phyloP scores from a whole-genome alignment of 2,888 invertebrate genomes.

The Xanthia icteritia region DNA sequence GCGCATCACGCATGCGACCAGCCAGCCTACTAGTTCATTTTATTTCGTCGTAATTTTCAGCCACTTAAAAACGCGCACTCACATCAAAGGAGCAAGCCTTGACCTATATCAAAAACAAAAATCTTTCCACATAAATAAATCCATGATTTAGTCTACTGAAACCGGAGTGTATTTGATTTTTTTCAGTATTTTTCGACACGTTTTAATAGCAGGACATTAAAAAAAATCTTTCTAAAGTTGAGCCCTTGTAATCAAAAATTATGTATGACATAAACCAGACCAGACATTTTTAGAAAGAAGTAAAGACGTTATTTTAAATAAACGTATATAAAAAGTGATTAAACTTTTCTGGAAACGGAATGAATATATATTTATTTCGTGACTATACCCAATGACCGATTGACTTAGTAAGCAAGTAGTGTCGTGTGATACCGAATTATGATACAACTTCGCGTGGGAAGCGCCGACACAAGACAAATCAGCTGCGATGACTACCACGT shows the following conservation, averaged over 20 bases:
- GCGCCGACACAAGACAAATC: constrained; percentile 76
- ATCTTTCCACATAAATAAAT: constrained; percentile 53
- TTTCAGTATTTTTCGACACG: neutral
- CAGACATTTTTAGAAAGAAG: constrained; percentile 18
- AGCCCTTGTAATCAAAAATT: constrained; percentile 47
- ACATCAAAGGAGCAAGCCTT: constrained; percentile 78
- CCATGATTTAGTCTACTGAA: constrained; percentile 43
- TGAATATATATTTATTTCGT: constrained; percentile 26
- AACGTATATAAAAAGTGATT: constrained; percentile 13
- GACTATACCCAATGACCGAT: constrained; percentile 71
- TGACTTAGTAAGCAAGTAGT: constrained; percentile 75
- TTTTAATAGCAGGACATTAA: constrained; percentile 50
- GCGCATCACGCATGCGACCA: constrained; percentile 72
- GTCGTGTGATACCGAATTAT: constrained; percentile 76
- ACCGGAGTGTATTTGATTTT: constrained; percentile 16
- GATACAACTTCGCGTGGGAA: constrained; percentile 76
- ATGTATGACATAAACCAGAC: constrained; percentile 15
- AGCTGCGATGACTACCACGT: constrained; percentile 70
- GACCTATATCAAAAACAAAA: constrained; percentile 76
- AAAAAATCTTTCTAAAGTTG: constrained; percentile 29
- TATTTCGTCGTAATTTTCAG: constrained; percentile 76
- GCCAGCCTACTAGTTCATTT: constrained; percentile 72
- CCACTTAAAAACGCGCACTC: constrained; percentile 70
- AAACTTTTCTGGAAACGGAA: constrained; percentile 73
- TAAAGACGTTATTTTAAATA: constrained; percentile 12